Base-by-base conservation (phyloP, 35 echinoderm and acorn worm genomes). In the Amphiura filiformis region DNA sequence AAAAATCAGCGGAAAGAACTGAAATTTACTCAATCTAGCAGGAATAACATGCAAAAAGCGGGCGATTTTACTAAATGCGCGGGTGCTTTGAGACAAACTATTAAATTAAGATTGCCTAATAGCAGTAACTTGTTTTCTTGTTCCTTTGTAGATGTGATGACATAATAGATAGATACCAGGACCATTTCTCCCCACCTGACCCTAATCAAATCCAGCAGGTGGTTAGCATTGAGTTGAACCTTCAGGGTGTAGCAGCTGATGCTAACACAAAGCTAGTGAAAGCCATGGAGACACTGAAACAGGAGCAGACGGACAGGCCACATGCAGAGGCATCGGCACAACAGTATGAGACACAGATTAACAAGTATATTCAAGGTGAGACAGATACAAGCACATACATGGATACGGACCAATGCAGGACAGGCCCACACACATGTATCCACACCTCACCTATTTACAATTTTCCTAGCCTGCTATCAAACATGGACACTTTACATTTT, bases 321-420 rank as follows among this genome's bases (percentile, higher is more conserved):
- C 56, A 88, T 77, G 64, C 81, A 1, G 86, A 93, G 37, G 86
- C 37, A 11, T 26, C 76, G 32, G 31, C 82, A 42, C 14, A 56
- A 30, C 81, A 88, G 31, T 83, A 34, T 11, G 36, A 80, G 36
- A 37, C 31, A 31, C 26, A 88, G 65, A 88, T 93, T 1, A 52
- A 56, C 34, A 31, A 76, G 79, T 86, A 79, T 44, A 77, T 88
- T n/a, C 80, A 61, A 88, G 91, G 91, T 93, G 32, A n/a, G 81
- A 0, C 18, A 36, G 22, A 5, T 0, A 37, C 39, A 15, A 41
- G 1, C 30, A 38, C 5, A 42, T 0, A 56, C 32, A 32, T 15
- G 13, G 32, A 26, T 26, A 2, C 34, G 38, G 15, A 32, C 82
- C 31, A 1, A 61, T 61, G 56, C 15, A 61, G 56, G 0, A n/a